phyloP scores from a whole-genome alignment of 2,888 invertebrate genomes.

The Drosophila pegasa region DNA sequence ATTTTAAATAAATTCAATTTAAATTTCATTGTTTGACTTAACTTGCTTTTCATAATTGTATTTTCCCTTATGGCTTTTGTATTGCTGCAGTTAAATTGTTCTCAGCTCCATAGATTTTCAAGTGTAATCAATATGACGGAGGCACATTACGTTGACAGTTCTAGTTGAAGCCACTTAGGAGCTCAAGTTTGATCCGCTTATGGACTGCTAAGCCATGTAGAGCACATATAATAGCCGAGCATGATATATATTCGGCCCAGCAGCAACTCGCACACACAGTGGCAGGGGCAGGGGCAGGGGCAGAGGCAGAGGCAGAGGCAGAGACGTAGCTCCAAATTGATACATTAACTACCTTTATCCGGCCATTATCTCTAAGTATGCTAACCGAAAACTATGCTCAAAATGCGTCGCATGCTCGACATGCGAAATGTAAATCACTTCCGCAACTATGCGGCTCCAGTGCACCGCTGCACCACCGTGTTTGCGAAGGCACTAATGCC shows the following conservation, averaged over 20 bases:
- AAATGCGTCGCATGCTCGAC: constrained; percentile 70
- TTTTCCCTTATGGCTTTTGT: too few species aligned
- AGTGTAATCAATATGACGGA: neutral
- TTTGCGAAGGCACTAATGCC: constrained; percentile 42
- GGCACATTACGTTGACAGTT: neutral
- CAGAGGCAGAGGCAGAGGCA: neutral
- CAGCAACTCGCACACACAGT: constrained; percentile 32
- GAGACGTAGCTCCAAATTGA: constrained; percentile 53
- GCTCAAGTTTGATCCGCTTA: constrained; percentile 19
- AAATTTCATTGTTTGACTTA: too few species aligned
- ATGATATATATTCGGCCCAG: constrained; percentile 43
- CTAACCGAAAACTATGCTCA: constrained; percentile 71
- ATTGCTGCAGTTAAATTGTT: too few species aligned
- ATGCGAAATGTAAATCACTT: constrained; percentile 77
- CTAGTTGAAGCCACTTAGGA: constrained; percentile 2
- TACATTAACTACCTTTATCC: constrained; percentile 80
- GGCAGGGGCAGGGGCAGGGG: neutral
- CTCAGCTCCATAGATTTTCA: neutral
- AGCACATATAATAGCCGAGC: constrained; percentile 36
- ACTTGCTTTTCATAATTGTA: too few species aligned
- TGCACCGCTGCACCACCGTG: constrained; percentile 33
- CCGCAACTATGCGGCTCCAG: constrained; percentile 63
- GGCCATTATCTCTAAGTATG: constrained; percentile 73
- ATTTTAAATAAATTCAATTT: too few species aligned
- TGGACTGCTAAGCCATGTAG: constrained; percentile 38